Evolutionary conservation across 2,888 invertebrate species (phyloP), one percentile per base, ranked within the genome.

Genomic region (Corythucha ciliata): DNA sequence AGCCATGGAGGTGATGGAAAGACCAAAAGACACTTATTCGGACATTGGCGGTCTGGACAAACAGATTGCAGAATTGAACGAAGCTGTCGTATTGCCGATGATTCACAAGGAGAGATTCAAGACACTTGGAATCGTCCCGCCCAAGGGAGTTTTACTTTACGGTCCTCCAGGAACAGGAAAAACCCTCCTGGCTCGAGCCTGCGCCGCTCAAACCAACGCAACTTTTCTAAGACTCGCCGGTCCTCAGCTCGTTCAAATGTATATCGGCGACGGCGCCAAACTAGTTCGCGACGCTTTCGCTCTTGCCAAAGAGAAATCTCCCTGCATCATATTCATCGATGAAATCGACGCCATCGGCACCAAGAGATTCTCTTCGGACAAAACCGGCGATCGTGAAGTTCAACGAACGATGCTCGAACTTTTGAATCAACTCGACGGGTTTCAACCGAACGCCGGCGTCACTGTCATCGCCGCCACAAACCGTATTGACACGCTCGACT

Each of bases 31-130:
- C 69, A 96, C 98, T 69, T 98, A 98, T 71, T 92, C 94, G 6
- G 98, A 99, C 72, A 97, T 98, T 69, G 98, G 98, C 66, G 98
- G 98, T n/a, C 72, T 98, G 58, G 98, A 99, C 67, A 98, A 98
- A 71, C 98, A 99, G 72, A 98, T 98, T 67, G 92, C 78, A 63
- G 79, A 80, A 67, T 72, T 98, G 4, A 97, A 98, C 63, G 98
- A 98, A 74, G 98, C 98, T 18, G 96, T 98, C 26, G 98, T 98
- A 0, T 74, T 99, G 26, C 98, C 98, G 1, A 96, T 99, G 93
- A 97, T 97, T 0, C 97, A 98, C 69, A 96, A 94, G 69, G 97
- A 98, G 65, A 87, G 86, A 68, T 98, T 98, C 71, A 87, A 91
- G 60, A 93, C 93, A 67, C 75, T 98, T 1, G 98, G 96, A 49